Conservation (phyloP, 2,888 invertebrate species). For the Drosophila meridiana region DNA sequence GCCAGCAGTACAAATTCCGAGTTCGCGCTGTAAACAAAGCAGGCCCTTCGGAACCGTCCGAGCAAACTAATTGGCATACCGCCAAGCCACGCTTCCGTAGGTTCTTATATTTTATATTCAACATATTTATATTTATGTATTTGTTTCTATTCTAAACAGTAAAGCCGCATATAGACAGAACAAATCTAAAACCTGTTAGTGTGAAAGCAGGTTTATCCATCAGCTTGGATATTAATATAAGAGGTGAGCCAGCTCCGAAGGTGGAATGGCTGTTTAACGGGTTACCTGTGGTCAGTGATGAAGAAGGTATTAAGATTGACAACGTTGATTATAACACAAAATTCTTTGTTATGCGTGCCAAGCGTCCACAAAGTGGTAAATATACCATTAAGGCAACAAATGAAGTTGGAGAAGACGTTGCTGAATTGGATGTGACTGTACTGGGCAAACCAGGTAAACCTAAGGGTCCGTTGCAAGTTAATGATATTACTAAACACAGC, state of each 20-base stretch:
- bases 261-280: constrained; percentile 95
- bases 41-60: constrained; percentile 96
- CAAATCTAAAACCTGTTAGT: constrained; percentile 92
- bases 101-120: constrained; percentile 82
- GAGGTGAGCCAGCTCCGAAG: constrained; percentile 97
- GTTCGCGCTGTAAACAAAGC: constrained; percentile 98
- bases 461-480: constrained; percentile 94
- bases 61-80: constrained; percentile 95
- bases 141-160: constrained; percentile 86
- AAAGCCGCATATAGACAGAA: constrained; percentile 97
- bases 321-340: constrained; percentile 96
- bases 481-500: constrained; percentile 95
- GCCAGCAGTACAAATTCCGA: constrained; percentile 97
- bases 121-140: background rate
- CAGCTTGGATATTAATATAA: constrained; percentile 93
- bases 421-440: constrained; percentile 95
- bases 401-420: constrained; percentile 96
- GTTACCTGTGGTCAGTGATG: constrained; percentile 88
- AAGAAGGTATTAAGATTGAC: constrained; percentile 88
- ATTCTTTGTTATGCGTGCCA: constrained; percentile 93
- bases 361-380: constrained; percentile 93
- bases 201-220: constrained; percentile 96
- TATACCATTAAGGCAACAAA: constrained; percentile 96
- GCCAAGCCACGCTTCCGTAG: constrained; percentile 95
- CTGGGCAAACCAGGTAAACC: constrained; percentile 92